Evolutionary conservation across 1,140 invertebrate genomes (phyloP), one percentile per base, ranked within the genome.

Genomic region (Pomacea maculata): DNA sequence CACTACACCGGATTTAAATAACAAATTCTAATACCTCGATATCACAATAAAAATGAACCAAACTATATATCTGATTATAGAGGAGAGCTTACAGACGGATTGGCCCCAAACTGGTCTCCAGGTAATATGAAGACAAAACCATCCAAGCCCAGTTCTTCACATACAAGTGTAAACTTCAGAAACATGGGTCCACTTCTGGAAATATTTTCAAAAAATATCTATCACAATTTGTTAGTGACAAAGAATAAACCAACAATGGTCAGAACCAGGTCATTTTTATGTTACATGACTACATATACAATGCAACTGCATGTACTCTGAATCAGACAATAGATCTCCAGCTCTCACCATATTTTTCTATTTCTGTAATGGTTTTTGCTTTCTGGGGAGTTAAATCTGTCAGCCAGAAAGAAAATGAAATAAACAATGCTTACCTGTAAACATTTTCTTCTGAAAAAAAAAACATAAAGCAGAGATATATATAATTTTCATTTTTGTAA

Each of bases 51-150:
- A 34, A 45, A n/a, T n/a, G 71, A 17, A 34, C 71, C 21, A 54
- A 8, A 4, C 19, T 61, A 73, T 52, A 17, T 2, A 61, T 61
- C 25, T 25, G 8, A 78, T 25, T 29, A 14, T 34, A 45, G 19
- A 55, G 17, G 25, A 54, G 1, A 12, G 52, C 52, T 68, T 84
- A 90, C 89, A 84, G 87, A 67, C 19, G 88, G 79, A 72, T 85
- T 77, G n/a, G 7, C 45, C 9, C 82, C 85, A 82, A 85, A 89
- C 11, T 78, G 29, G 10, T 83, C 54, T 2, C 80, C 85, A 57
- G 88, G 86, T 74, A 90, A 34, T 73, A 88, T 83, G 72, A 88
- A 79, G 6, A 90, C 68, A 80, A 89, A 90, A 17, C 84, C 88
- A 82, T 90, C 88, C 11, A 89, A 80, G 25, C 83, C 83, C 19